Evolutionary conservation across 92 coral and sea anemone genomes (phyloP), one percentile per base, ranked within the genome.

Genomic region (Epizoanthus scotinus): DNA sequence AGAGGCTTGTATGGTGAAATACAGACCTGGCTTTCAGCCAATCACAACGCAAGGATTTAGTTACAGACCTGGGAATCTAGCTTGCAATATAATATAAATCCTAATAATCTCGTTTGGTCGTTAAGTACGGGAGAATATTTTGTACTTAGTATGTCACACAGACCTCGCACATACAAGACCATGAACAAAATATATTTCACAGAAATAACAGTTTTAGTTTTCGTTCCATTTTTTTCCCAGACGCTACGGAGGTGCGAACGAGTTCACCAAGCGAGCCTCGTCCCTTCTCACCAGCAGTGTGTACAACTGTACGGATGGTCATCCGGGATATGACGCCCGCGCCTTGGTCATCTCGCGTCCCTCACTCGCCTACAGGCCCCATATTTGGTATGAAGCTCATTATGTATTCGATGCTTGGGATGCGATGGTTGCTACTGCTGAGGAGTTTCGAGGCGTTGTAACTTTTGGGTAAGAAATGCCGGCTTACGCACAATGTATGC

Each of bases 341-440:
- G 83, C 98, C 18, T 89, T 91, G 12, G 83, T 90, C 10, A 89
- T 89, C 0, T 67, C 62, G 59, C 82, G 71, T 7, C 98, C 98
- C 13, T 87, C 93, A 26, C 87, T 94, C 42, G 31, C 62, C 4
- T 66, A 87, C 22, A 36, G 56, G 15, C 91, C 89, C 31, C 85
- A 81, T 70, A 75, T 84, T 47, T 94, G 98, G 98, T 91, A 91
- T 78, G 67, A 80, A 7, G 85, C 90, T 15, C 86, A 83, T 24
- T 88, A 65, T 83, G 87, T 94, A 19, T 87, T 81, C 67, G 60
- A 85, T 57, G 94, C 98, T 8, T 94, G 94, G 95, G 93, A 87
- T 65, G 80, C 79, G 17, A 28, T 94, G 84, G 75, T 91, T 58
- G 22, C 81, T 24, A 85, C 85, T 42, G 92, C 93, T 38, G 87